phyloP scores from a whole-genome alignment of 2,888 invertebrate species.

The Trichopoda pennipes region DNA sequence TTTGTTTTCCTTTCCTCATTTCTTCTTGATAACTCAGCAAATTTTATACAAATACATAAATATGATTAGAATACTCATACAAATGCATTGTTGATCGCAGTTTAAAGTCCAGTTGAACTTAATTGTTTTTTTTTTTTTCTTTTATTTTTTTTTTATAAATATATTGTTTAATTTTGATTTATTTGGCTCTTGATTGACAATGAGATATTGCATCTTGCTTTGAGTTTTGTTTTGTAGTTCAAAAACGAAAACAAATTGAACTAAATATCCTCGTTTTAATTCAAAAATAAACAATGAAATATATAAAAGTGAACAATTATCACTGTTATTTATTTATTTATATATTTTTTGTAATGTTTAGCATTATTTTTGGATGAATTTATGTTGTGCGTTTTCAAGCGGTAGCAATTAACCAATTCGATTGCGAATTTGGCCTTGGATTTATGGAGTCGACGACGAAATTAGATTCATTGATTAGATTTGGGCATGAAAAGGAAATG shows the following conservation, averaged over 20 bases:
- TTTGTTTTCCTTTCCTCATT: slow-evolving; percentile 1
- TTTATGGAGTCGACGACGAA: too few relatives aligned
- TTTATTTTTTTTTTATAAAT: too few relatives aligned
- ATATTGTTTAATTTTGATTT: neutral
- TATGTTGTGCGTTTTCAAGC: too few relatives aligned
- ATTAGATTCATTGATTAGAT: too few relatives aligned
- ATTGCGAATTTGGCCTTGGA: too few relatives aligned
- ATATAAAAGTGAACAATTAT: slow-evolving; percentile 9
- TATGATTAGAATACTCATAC: neutral
- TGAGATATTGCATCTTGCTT: neutral
- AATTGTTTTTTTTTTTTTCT: too few relatives aligned
- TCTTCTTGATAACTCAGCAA: neutral
- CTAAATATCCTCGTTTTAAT: slow-evolving; percentile 1
- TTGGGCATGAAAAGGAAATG: too few relatives aligned
- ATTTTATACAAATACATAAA: neutral
- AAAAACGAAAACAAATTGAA: neutral
- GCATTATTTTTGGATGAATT: too few relatives aligned
- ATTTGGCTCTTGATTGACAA: slow-evolving; percentile 18
- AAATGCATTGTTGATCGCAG: slow-evolving; percentile 21
- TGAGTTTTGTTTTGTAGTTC: neutral
- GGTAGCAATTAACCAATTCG: too few relatives aligned
- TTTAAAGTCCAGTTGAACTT: slow-evolving; percentile 49
- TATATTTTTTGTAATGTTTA: too few relatives aligned
- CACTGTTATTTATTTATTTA: too few relatives aligned
- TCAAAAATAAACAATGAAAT: slow-evolving; percentile 17